Conservation (phyloP, 2,888 invertebrate genomes). For the Meghimatium bilineatum region DNA sequence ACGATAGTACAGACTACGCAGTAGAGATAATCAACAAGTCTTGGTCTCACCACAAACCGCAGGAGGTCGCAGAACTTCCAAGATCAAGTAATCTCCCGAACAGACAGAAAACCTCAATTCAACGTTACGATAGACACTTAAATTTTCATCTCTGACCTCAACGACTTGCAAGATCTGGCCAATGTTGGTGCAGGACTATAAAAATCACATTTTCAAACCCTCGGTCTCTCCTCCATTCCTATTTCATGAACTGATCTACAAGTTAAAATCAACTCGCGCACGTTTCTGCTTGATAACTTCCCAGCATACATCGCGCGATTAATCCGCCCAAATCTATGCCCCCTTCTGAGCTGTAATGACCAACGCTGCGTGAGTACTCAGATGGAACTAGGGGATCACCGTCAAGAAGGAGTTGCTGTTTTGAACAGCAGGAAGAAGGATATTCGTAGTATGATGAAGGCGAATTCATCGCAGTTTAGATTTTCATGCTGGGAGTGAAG, state of each 20-base stretch:
- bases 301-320: background rate
- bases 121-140: background rate
- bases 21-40: too few species aligned
- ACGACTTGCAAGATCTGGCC: background rate
- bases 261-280: background rate
- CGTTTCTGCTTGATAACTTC: conserved; percentile 12
- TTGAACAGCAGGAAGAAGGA: background rate
- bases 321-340: conserved; percentile 10
- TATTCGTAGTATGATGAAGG: background rate
- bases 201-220: background rate
- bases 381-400: background rate
- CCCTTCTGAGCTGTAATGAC: conserved; percentile 6
- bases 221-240: background rate
- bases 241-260: background rate
- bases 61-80: background rate
- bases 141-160: background rate
- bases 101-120: background rate
- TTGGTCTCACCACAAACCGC: background rate
- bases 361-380: background rate
- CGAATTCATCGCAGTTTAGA: background rate
- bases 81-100: background rate
- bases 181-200: background rate
- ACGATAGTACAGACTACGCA: too few species aligned
- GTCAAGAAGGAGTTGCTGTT: background rate
- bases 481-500: background rate